A percentile compares a stretch with the other conserved stretches of the same genome.
Evolutionary conservation across 2,888 invertebrate species (phyloP).

Genomic region (Epinotia nisella): DNA sequence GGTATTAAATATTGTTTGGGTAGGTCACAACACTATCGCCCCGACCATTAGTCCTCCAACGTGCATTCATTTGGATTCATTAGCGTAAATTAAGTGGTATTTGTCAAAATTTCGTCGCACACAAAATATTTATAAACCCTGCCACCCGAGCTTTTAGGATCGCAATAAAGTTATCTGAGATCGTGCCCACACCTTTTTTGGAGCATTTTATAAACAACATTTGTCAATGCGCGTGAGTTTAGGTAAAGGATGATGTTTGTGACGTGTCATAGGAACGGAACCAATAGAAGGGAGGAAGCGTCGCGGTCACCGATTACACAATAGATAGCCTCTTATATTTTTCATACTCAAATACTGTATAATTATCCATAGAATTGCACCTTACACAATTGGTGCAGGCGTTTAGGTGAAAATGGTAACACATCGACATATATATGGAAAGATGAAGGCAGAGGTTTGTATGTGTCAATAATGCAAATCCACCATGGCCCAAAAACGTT

Average conservation of each 20-base stretch:
- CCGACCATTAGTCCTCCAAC: constrained; percentile 67
- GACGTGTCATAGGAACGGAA: background rate
- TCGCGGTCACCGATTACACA: too few species aligned
- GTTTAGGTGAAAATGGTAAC: too few species aligned
- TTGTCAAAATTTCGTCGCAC: constrained; percentile 77
- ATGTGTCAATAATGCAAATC: too few species aligned
- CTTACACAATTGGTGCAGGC: too few species aligned
- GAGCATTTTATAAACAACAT: constrained; percentile 33
- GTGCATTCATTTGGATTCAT: constrained; percentile 80
- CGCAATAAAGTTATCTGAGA: constrained; percentile 65
- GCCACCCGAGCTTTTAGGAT: constrained; percentile 64
- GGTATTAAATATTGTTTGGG: constrained; percentile 15
- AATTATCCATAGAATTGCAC: too few species aligned
- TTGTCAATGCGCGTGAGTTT: constrained; percentile 16
- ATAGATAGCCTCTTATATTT: too few species aligned
- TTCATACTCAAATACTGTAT: too few species aligned
- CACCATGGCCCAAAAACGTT: too few species aligned
- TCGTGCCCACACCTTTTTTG: constrained; percentile 52
- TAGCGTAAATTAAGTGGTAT: constrained; percentile 84
- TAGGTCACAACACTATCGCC: constrained; percentile 59
- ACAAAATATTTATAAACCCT: constrained; percentile 79
- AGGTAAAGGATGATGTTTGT: background rate
- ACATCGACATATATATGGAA: too few species aligned
- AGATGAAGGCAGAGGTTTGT: too few species aligned
- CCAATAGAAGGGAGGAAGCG: background rate